Evolutionary conservation across 2,113 vertebrate species (phyloP).

Genomic region (Pterocles orientalis): DNA sequence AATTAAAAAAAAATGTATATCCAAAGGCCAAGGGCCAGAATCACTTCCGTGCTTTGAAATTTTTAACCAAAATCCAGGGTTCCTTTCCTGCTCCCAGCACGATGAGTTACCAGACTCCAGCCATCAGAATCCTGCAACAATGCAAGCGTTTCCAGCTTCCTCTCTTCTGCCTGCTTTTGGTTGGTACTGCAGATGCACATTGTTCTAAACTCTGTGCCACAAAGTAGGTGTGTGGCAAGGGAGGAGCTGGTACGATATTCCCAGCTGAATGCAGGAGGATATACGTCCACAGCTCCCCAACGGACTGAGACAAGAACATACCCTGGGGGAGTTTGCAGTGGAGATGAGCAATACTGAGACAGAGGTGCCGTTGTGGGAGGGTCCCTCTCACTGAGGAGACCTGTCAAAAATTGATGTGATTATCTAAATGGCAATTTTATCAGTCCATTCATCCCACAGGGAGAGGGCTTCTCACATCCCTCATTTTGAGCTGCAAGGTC

Average conservation of each 20-base stretch:
- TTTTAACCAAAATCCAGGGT: background rate
- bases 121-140: fast-evolving
- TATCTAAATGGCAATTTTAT: background rate
- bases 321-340: background rate
- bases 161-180: background rate
- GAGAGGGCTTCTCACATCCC: background rate
- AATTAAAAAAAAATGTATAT: background rate
- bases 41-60: background rate
- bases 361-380: background rate
- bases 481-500: constrained; percentile 3
- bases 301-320: background rate
- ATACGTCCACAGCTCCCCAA: background rate
- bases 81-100: background rate
- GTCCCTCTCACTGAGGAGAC: background rate
- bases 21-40: background rate
- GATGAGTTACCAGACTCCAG: background rate
- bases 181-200: background rate
- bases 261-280: background rate
- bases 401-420: background rate
- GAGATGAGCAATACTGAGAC: background rate
- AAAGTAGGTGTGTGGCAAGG: background rate
- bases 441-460: background rate
- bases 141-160: background rate
- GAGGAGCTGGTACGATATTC: background rate
- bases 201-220: background rate